A percentile compares a stretch with the other conserved stretches of the same genome.
Evolutionary conservation across 2,888 invertebrate genomes (phyloP).

Genomic region (Sphaerophoria rueppellii): DNA sequence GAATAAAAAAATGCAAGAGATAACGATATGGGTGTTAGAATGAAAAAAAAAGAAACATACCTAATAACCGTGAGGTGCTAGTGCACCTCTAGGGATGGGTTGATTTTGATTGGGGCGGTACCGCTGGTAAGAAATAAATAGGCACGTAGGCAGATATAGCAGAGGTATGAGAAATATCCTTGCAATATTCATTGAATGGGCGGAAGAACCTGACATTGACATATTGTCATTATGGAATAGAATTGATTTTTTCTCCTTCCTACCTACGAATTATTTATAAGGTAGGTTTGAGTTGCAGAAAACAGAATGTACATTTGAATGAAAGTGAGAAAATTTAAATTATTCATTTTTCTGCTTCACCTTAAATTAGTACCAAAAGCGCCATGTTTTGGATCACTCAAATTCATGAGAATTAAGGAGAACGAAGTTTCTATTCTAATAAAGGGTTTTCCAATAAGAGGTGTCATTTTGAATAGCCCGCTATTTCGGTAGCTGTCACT

Average conservation of each 20-base stretch:
- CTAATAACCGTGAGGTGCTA: slow-evolving; percentile 54
- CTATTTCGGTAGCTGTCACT: no score
- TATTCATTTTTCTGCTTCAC: no score
- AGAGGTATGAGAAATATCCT: slow-evolving; percentile 1
- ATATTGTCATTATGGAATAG: slow-evolving; percentile 34
- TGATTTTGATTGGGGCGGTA: slow-evolving; percentile 47
- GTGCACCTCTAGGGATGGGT: slow-evolving; percentile 40
- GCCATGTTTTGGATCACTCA: no score
- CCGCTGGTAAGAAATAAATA: slow-evolving; percentile 19
- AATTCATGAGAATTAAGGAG: no score
- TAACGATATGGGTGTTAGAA: slow-evolving; percentile 68
- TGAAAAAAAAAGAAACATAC: slow-evolving; percentile 45
- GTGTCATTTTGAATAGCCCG: no score
- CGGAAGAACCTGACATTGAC: slow-evolving; percentile 36
- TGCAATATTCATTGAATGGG: slow-evolving; percentile 11
- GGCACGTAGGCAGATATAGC: no score
- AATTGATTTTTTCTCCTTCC: slow-evolving; percentile 8
- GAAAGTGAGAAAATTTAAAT: no score
- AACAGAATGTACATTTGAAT: no score
- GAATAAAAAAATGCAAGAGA: slow-evolving; percentile 54
- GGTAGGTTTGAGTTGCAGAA: neutral
- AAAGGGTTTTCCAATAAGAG: no score
- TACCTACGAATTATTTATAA: neutral
- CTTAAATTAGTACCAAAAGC: no score
- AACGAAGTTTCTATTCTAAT: no score